Evolutionary conservation across 2,113 vertebrate genomes (phyloP).

Genomic region (Pachycephala philippinensis): DNA sequence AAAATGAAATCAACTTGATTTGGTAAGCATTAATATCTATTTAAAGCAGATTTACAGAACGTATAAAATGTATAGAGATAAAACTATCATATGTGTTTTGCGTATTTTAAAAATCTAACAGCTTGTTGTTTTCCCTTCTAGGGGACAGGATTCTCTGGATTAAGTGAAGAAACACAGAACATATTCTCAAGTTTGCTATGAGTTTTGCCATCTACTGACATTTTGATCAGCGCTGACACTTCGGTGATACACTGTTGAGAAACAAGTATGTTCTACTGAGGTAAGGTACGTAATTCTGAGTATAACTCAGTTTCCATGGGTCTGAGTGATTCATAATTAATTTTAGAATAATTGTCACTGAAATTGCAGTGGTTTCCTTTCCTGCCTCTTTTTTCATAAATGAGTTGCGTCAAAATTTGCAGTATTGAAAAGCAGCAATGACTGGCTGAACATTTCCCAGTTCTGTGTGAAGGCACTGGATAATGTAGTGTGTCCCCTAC

Average conservation of each 20-base stretch:
- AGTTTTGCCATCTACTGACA: not conserved
- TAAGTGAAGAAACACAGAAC: not conserved
- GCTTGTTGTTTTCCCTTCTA: not conserved
- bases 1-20: not conserved
- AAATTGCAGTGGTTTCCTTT: not conserved
- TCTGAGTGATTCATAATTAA: not conserved
- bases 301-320: not conserved
- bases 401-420: not conserved
- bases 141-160: not conserved
- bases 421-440: not conserved
- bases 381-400: not conserved
- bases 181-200: rapidly evolving
- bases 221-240: not conserved
- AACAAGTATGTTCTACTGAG: not conserved
- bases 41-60: not conserved
- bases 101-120: not conserved
- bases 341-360: not conserved
- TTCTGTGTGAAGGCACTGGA: not conserved
- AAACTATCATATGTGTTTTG: not conserved
- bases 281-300: not conserved
- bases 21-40: not conserved
- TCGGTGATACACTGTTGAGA: not conserved
- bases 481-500: not conserved
- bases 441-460: not conserved
- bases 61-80: not conserved